Base-by-base conservation (phyloP, 2,797 vertebrate species). In the Lophius americanus region DNA sequence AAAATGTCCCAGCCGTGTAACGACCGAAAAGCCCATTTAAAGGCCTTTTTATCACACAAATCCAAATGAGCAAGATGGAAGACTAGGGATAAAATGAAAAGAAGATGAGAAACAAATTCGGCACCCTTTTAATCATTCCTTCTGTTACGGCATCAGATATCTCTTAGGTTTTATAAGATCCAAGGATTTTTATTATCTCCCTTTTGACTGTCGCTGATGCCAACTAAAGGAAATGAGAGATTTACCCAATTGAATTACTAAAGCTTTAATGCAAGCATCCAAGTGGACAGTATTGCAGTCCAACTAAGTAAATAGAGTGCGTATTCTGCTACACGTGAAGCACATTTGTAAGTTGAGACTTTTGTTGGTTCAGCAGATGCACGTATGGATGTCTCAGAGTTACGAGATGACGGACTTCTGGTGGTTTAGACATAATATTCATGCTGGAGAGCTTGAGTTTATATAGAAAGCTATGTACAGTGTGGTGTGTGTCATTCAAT, bases 231-330 rank as follows among this genome's bases (percentile, higher is more conserved):
- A 73, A 85, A 70, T 53, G 76, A 83, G 76, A 55, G 87, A 91
- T 90, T 88, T 88, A 76, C 84, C 81, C 89, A 89, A 85, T 91
- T 91, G 87, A 92, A 89, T 86, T 84, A 78, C 51, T 69, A 72
- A 88, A 78, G 78, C 77, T 68, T 53, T 74, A 89, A 91, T 90
- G 79, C 69, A 74, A 74, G 79, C 55, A 54, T 72, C 68, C 79
- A 70, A 86, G 69, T 75, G 60, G 81, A 83, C 48, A 48, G 78
- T 73, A 72, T 64, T 46, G 69, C 76, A 81, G 77, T 89, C 87
- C 64, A 81, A 83, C 90, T 90, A 83, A 89, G 89, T 85, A 91
- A 86, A 78, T 68, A 76, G 78, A 92, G 87, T 88, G 86, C 53
- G 61, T 64, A 53, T 76, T 71, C 66, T 3, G 57, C 76, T 35